Percentiles rank a stretch among this genome's conserved stretches.
These are phyloP conservation scores for Orchesella cincta DNA, from an alignment of 1,140 invertebrate genomes.

Conservation along the genomic window DNA sequence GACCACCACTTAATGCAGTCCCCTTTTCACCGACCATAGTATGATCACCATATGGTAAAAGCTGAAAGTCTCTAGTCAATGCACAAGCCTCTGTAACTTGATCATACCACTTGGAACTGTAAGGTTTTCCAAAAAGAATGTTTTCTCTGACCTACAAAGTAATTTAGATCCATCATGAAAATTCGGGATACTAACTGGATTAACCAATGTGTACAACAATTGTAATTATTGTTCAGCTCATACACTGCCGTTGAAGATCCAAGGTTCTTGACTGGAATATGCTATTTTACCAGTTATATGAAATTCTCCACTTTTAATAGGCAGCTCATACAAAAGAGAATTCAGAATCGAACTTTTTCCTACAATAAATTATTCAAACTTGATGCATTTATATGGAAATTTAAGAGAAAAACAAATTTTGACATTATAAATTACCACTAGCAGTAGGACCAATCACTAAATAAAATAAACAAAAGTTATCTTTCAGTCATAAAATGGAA, in stretches of 20 bases:
- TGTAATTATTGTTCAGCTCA: too few relatives aligned
- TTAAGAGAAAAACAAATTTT: too few relatives aligned
- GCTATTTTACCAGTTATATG: neutral
- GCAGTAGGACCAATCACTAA: slow-evolving; percentile 10
- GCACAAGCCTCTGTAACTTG: slow-evolving; percentile 26
- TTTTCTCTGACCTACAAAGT: slow-evolving; percentile 18
- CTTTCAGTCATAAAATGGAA: too few relatives aligned
- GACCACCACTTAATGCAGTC: slow-evolving; percentile 80
- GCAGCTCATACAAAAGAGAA: neutral
- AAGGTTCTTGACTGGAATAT: slow-evolving; percentile 3
- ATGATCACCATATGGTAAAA: slow-evolving; percentile 52
- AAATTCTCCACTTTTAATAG: neutral
- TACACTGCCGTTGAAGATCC: slow-evolving; percentile 9
- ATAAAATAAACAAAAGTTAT: too few relatives aligned
- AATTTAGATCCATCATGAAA: too few relatives aligned
- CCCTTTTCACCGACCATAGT: slow-evolving; percentile 74
- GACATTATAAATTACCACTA: too few relatives aligned
- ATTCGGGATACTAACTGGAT: too few relatives aligned
- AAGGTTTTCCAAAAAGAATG: slow-evolving; percentile 22
- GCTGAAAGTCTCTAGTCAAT: slow-evolving; percentile 7
- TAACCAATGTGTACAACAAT: too few relatives aligned
- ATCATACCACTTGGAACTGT: slow-evolving; percentile 4
- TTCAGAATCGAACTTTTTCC: slow-evolving; percentile 5
- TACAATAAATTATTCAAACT: too few relatives aligned
- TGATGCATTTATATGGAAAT: too few relatives aligned